phyloP scores from a whole-genome alignment of 2,113 vertebrate species.

The Suncus etruscus region DNA sequence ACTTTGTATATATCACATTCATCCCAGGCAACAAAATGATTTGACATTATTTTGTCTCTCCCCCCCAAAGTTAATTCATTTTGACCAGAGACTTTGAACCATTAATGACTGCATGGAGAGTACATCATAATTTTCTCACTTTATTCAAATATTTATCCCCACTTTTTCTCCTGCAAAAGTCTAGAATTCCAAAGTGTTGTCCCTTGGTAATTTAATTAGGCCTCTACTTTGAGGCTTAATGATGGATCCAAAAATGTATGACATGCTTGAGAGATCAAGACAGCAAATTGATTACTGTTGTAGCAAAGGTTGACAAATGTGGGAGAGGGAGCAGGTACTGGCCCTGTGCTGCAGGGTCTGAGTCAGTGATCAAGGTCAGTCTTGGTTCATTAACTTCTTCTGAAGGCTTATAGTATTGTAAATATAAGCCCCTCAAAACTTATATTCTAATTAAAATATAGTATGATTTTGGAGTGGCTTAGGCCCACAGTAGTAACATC shows the following conservation, averaged over 20 bases:
- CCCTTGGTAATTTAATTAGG: constrained; percentile 89
- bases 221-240: constrained; percentile 88
- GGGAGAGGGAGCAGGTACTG: constrained; percentile 88
- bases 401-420: constrained; percentile 85
- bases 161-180: constrained; percentile 77
- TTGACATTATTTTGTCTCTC: too few relatives aligned
- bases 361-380: constrained; percentile 94
- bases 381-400: constrained; percentile 93
- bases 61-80: neutral
- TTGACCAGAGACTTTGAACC: too few relatives aligned
- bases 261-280: constrained; percentile 99
- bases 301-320: constrained; percentile 89
- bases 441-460: constrained; percentile 77
- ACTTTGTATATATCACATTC: neutral
- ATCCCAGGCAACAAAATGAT: too few relatives aligned
- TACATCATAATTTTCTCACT: constrained; percentile 75
- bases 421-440: constrained; percentile 77
- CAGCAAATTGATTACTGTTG: constrained; percentile 95
- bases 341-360: constrained; percentile 87
- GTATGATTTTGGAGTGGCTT: constrained; percentile 58
- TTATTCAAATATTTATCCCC: constrained; percentile 72
- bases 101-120: constrained; percentile 44
- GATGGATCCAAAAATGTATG: constrained; percentile 94
- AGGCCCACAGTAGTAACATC: constrained; percentile 14
- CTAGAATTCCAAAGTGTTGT: constrained; percentile 86